Percentiles rank a stretch among this genome's conserved stretches.
Conservation (phyloP, 2,888 invertebrate species). For the Caenorhabditis japonica region DNA sequence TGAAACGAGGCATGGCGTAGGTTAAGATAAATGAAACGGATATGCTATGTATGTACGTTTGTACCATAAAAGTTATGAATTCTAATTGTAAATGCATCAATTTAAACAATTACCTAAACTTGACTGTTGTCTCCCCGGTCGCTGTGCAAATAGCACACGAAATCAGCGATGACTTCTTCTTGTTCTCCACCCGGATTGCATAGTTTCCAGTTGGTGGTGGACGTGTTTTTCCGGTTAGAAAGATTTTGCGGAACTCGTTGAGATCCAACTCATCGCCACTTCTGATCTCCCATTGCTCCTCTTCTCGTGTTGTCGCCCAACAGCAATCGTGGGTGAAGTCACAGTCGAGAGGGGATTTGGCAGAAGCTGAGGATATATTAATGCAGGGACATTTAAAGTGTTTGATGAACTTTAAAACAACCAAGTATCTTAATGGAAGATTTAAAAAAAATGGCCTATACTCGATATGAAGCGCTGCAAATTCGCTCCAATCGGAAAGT, state of each 20-base stretch:
- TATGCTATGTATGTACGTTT: no score
- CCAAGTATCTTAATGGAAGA: no score
- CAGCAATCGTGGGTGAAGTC: constrained; percentile 57
- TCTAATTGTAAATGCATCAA: constrained; percentile 13
- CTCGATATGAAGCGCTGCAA: no score
- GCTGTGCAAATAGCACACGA: constrained; percentile 60
- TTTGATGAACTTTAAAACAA: no score
- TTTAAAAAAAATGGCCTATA: no score
- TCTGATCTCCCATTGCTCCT: constrained; percentile 51
- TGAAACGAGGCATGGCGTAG: constrained; percentile 28
- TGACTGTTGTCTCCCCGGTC: constrained; percentile 50
- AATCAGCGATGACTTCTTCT: constrained; percentile 40
- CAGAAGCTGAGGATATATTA: constrained; percentile 1
- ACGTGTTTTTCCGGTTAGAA: constrained; percentile 60
- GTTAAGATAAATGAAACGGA: constrained; percentile 26
- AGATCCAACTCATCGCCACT: constrained; percentile 50
- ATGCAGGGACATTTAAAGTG: no score
- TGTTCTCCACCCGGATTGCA: constrained; percentile 50
- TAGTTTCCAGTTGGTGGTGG: constrained; percentile 64
- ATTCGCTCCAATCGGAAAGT: no score
- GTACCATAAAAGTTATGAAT: no score
- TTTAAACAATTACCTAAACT: constrained; percentile 57
- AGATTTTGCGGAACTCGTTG: constrained; percentile 64
- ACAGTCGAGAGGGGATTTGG: constrained; percentile 53
- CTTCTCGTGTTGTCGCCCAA: constrained; percentile 55